Conservation (phyloP, 30 jellyfish, hydroid and myxozoan genomes). For the Turritopsis rubra region DNA sequence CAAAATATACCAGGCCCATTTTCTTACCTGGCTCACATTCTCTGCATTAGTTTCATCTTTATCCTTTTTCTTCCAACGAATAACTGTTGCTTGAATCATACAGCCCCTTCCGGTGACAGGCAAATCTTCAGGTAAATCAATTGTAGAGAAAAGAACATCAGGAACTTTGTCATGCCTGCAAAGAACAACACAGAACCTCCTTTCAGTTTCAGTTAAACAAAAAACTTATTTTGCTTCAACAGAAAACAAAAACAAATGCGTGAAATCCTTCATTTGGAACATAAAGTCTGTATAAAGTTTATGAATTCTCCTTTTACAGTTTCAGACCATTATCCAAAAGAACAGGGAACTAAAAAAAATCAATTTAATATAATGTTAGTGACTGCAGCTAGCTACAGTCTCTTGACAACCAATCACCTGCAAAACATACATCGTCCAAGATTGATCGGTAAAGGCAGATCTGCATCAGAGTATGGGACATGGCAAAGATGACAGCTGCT, state of each 20-base stretch:
- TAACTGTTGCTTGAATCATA: constrained; percentile 78
- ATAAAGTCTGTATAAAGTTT: too few species aligned
- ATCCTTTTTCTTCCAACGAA: constrained; percentile 64
- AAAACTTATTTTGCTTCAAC: background rate
- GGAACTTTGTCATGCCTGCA: constrained; percentile 82
- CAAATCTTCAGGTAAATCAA: constrained; percentile 67
- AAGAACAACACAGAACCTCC: background rate
- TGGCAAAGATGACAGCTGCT: constrained; percentile 67
- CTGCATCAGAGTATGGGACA: constrained; percentile 66
- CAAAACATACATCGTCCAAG: constrained; percentile 60
- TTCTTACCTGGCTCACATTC: constrained; percentile 89
- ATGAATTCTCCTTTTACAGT: too few species aligned
- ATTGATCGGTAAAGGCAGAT: constrained; percentile 45
- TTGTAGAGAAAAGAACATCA: constrained; percentile 64
- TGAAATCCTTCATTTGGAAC: too few species aligned
- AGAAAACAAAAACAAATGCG: background rate
- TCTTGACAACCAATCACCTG: too few species aligned
- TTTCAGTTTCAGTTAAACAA: background rate
- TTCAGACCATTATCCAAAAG: too few species aligned
- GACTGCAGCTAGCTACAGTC: too few species aligned
- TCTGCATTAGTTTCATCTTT: constrained; percentile 84
- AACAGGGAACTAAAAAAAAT: too few species aligned
- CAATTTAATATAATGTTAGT: too few species aligned
- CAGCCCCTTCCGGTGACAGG: constrained; percentile 71
- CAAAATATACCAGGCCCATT: too few species aligned